Conservation (phyloP, 2,888 invertebrate genomes). For the Liodrosophila aerea region DNA sequence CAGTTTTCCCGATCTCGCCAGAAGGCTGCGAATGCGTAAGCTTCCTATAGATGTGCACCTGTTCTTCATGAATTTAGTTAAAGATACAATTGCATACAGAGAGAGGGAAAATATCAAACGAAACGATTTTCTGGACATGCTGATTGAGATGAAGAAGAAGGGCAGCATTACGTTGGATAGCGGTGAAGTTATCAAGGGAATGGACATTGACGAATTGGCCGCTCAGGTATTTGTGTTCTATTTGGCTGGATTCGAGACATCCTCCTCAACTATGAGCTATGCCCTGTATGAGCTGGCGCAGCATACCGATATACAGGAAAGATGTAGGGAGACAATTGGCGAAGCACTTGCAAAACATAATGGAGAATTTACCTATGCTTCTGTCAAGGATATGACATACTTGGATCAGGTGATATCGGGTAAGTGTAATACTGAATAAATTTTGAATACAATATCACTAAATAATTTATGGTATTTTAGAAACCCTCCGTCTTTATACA, state of each 20-base stretch:
- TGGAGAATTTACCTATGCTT: conserved; percentile 62
- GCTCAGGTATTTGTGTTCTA: conserved; percentile 75
- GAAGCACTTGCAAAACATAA: conserved; percentile 43
- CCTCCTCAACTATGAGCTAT: conserved; percentile 85
- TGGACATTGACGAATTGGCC: conserved; percentile 81
- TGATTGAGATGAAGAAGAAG: conserved; percentile 55
- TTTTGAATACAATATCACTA: too few species aligned
- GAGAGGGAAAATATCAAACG: conserved; percentile 71
- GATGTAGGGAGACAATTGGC: conserved; percentile 55
- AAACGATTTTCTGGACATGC: conserved; percentile 82
- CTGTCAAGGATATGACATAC: conserved; percentile 60
- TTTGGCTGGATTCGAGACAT: conserved; percentile 85
- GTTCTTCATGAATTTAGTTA: conserved; percentile 68
- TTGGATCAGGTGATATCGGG: conserved; percentile 43
- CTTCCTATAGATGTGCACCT: conserved; percentile 25
- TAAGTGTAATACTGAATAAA: too few species aligned
- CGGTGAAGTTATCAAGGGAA: conserved; percentile 10
- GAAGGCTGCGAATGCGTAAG: too few species aligned
- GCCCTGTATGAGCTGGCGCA: conserved; percentile 65
- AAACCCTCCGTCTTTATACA: conserved; percentile 84
- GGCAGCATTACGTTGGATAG: conserved; percentile 43
- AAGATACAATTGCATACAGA: conserved; percentile 76
- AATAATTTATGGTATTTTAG: too few species aligned
- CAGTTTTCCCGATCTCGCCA: too few species aligned
- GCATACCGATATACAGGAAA: conserved; percentile 57